Evolutionary conservation across 2,888 invertebrate genomes (phyloP).

Genomic region (Napeogenes inachia): DNA sequence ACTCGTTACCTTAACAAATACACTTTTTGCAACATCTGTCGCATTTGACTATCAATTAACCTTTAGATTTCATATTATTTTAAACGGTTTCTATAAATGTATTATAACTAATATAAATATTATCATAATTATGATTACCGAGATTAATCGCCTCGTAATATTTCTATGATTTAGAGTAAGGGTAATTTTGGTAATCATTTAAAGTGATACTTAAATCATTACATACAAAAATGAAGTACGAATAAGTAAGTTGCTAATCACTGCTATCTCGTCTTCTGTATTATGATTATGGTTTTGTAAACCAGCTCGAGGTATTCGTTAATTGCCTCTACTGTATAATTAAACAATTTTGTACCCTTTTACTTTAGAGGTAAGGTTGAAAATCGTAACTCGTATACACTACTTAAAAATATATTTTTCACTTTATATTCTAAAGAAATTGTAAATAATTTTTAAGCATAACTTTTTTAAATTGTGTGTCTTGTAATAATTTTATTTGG

Average conservation of each 20-base stretch:
- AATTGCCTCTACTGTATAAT: slow-evolving; percentile 7
- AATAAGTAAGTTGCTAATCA: slow-evolving; percentile 22
- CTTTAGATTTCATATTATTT: slow-evolving; percentile 13
- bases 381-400: neutral
- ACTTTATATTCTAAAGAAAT: no score
- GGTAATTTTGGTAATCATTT: no score
- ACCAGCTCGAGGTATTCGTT: slow-evolving; percentile 15
- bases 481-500: no score
- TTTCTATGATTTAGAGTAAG: no score
- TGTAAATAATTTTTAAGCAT: no score
- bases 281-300: slow-evolving; percentile 21
- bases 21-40: slow-evolving; percentile 9
- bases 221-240: slow-evolving; percentile 8
- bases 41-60: slow-evolving; percentile 9
- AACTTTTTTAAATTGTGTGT: no score
- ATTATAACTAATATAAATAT: no score
- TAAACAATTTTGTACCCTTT: neutral
- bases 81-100: no score
- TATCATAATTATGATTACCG: no score
- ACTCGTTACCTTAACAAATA: no score
- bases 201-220: slow-evolving; percentile 4
- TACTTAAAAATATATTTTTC: no score
- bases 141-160: no score
- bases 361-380: neutral
- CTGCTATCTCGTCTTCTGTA: slow-evolving; percentile 18